A percentile compares a stretch with the other conserved stretches of the same genome.
phyloP scores from a whole-genome alignment of 1,140 invertebrate species.

The Atopsyche davidsoni region DNA sequence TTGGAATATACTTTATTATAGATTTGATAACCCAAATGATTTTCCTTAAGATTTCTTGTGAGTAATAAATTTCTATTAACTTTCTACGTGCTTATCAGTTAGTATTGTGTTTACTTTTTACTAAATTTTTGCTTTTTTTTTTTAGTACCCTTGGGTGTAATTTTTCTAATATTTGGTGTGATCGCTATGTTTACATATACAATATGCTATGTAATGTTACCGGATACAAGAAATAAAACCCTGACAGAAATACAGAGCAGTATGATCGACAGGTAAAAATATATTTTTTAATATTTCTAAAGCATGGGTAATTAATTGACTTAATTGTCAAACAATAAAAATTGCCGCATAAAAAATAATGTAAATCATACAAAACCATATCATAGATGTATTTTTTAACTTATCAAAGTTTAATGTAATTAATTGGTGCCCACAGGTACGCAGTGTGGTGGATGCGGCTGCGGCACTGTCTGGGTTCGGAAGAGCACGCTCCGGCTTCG shows the following conservation, averaged over 20 bases:
- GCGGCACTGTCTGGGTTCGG: neutral
- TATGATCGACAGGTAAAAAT: conserved; percentile 2
- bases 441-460: neutral
- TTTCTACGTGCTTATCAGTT: neutral
- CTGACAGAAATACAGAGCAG: conserved; percentile 11
- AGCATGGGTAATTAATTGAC: too few relatives aligned
- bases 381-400: too few relatives aligned
- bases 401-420: too few relatives aligned
- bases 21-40: conserved; percentile 10
- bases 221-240: conserved; percentile 6
- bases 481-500: too few relatives aligned
- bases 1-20: conserved; percentile 6
- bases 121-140: conserved; percentile 5
- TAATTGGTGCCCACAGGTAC: too few relatives aligned
- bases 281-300: too few relatives aligned
- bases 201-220: conserved; percentile 1
- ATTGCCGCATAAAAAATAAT: too few relatives aligned
- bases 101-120: neutral
- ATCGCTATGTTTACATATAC: neutral
- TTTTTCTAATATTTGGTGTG: conserved; percentile 7
- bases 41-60: conserved; percentile 8
- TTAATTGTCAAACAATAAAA: too few relatives aligned
- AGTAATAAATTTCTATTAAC: neutral
- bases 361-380: too few relatives aligned
- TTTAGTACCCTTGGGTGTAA: conserved; percentile 7